Evolutionary conservation across 2,888 invertebrate species (phyloP), one percentile per base, ranked within the genome.

Genomic region (Gari tellinella): DNA sequence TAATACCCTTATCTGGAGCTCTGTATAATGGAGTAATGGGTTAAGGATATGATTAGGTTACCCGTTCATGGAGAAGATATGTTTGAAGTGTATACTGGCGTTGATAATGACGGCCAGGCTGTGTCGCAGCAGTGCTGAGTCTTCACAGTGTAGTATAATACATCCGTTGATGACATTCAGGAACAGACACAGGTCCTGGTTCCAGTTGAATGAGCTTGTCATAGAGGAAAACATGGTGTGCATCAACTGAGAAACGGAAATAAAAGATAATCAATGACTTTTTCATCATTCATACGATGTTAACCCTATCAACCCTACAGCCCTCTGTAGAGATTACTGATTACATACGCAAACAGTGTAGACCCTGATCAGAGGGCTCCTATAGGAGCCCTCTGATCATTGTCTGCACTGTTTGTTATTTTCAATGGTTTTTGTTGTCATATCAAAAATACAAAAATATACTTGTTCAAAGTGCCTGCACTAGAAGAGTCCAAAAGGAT

Each of bases 21-120:
- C n/a, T n/a, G n/a, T n/a, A n/a, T 31, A 31, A 31, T 31, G 5
- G 10, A 31, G 31, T 10, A 31, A 52, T 8, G 37, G 37, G 37
- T 31, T n/a, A 3, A 31, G n/a, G 19, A 26, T 5, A 14, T 19
- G 17, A 23, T 43, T 43, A 14, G 63, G 78, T 61, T 58, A 84
- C 94, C 99, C 99, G 90, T 98, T 99, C 14, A 97, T 97, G 0
- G 99, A 97, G 92, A 99, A 99, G 78, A 99, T 97, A 90, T 98
- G 99, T 93, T 99, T 99, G 92, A 99, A 99, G 93, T 99, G 98
- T 86, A 97, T 87, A 63, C 86, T 85, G 46, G 90, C 98, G 92
- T 99, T 99, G 73, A 99, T 97, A 88, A 97, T 99, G 0, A 98
- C 98, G 0, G 99, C 98, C 92, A 98, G 96, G 23, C 99, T 98